Evolutionary conservation across 2,888 invertebrate species (phyloP), one percentile per base, ranked within the genome.

Genomic region (Globia sparganii): DNA sequence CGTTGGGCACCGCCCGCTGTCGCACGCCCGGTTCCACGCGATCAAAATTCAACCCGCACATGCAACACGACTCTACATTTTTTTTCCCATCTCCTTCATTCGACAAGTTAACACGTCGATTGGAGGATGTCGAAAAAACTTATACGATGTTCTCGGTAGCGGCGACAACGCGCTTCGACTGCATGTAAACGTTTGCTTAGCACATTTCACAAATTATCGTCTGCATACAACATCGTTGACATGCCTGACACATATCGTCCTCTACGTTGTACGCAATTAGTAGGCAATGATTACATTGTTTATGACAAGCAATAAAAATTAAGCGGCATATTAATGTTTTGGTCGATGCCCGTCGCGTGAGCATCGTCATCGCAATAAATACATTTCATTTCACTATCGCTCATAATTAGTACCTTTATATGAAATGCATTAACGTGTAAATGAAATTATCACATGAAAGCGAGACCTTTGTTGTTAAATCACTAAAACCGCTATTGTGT

Each of bases 31-130:
- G 87, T 86, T 87, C 79, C 88, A 81, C 80, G 85, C 84, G 87
- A 92, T 94, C 91, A 93, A 93, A 92, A 94, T 94, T 94, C 94
- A 91, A 87, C 87, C 85, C 91, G 90, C 93, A 90, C 90, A 88
- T 87, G 85, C 88, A 89, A 79, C 86, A 87, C 90, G 88, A 87
- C 90, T 80, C 90, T 86, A 88, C 86, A 89, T 91, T 93, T 93
- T 92, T 92, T 93, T 92, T 90, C 91, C 90, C 90, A 90, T 91
- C 91, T 92, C 90, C 91, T 83, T 87, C 88, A 90, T 91, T 91
- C 88, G 91, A 91, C 92, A 89, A 92, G 91, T 93, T 93, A 93
- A 93, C 93, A 93, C 93, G 91, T 92, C 87, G 89, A 88, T 90
- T 89, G 85, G 91, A 92, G 93, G 93, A 94, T 93, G 92, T 93